phyloP scores from a whole-genome alignment of 2,113 vertebrate genomes.

The Campylorhamphus procurvoides region DNA sequence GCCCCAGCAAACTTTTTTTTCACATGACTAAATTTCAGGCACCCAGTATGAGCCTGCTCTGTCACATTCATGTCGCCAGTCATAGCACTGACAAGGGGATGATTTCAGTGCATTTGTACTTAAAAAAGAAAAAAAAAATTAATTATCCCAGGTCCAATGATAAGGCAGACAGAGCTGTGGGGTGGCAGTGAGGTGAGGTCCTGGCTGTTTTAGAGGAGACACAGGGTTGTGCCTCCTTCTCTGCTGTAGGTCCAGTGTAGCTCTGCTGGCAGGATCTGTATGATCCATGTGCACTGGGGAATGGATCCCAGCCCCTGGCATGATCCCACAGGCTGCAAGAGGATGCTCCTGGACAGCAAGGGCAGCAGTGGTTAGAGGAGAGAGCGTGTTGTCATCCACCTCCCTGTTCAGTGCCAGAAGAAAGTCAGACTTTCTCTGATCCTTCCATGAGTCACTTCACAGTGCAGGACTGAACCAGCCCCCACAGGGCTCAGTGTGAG shows the following conservation, averaged over 20 bases:
- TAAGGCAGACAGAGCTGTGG: not conserved
- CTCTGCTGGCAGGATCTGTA: not conserved
- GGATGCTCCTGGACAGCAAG: not conserved
- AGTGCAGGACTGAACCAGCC: not conserved
- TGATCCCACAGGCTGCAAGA: accelerated
- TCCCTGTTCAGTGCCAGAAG: not conserved
- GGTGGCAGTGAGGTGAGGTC: not conserved
- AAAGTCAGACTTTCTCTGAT: not conserved
- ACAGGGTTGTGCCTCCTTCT: not conserved
- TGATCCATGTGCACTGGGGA: accelerated
- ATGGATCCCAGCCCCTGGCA: not conserved
- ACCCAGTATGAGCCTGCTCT: not conserved
- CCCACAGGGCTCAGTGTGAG: not conserved
- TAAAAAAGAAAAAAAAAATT: not conserved
- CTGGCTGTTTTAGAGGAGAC: not conserved
- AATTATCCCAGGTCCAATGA: not conserved
- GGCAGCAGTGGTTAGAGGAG: not conserved
- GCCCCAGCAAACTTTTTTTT: not conserved
- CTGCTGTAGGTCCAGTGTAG: not conserved
- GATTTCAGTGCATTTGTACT: not conserved
- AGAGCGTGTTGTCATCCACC: not conserved
- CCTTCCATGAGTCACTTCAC: not conserved
- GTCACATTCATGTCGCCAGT: not conserved
- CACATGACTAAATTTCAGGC: not conserved
- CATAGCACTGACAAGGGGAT: not conserved